Conservation (phyloP, 2,888 invertebrate species). For the Eupeodes luniger region DNA sequence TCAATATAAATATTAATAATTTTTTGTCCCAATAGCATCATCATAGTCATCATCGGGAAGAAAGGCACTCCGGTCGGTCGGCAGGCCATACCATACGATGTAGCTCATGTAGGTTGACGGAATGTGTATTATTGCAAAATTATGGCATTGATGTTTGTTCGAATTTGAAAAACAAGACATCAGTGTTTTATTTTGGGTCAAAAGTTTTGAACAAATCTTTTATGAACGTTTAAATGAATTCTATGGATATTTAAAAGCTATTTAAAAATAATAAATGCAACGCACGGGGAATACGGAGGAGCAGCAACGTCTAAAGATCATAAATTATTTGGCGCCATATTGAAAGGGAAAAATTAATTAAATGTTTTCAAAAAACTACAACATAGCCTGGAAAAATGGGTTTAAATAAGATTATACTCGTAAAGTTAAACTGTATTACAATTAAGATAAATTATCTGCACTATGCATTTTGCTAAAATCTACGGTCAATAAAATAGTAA, state of each 20-base stretch:
- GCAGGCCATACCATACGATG: background rate
- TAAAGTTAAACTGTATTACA: background rate
- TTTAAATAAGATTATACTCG: background rate
- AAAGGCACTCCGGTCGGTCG: background rate
- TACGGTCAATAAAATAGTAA: too few species aligned
- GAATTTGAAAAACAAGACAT: conserved; percentile 15
- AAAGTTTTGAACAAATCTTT: conserved; percentile 30
- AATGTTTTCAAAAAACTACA: conserved; percentile 7
- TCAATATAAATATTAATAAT: conserved; percentile 25
- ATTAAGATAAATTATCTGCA: background rate
- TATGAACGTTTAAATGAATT: background rate
- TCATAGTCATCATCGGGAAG: conserved; percentile 1
- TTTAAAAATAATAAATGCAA: conserved; percentile 56
- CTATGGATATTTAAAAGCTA: background rate
- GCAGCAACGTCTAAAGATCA: conserved; percentile 5
- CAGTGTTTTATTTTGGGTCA: conserved; percentile 51
- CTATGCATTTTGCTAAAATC: too few species aligned
- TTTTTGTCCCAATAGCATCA: conserved; percentile 3
- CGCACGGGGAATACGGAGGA: background rate
- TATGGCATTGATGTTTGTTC: conserved; percentile 57
- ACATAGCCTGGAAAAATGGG: background rate
- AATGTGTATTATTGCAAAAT: conserved; percentile 66
- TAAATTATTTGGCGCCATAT: conserved; percentile 51
- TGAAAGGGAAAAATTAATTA: conserved; percentile 14
- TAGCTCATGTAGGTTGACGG: conserved; percentile 17